phyloP scores from a whole-genome alignment of 2,888 invertebrate species.

The Oscheius sp. region DNA sequence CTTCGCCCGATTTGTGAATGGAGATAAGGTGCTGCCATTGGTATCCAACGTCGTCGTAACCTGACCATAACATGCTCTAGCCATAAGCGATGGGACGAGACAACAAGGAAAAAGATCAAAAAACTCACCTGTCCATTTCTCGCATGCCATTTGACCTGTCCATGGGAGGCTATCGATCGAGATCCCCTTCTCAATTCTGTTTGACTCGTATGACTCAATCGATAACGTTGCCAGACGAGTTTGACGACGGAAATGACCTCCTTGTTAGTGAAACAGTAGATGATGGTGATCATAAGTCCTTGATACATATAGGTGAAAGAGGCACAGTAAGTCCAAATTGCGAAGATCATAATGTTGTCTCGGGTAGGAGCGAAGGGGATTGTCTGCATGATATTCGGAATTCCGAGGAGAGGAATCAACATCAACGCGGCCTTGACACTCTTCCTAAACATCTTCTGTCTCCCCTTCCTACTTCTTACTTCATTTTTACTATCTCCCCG shows the following conservation, averaged over 20 bases:
- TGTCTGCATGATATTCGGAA: slow-evolving; percentile 74
- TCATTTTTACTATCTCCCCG: slow-evolving; percentile 73
- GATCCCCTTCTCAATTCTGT: slow-evolving; percentile 66
- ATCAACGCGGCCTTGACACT: slow-evolving; percentile 74
- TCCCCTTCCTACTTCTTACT: slow-evolving; percentile 68
- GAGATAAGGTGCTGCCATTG: slow-evolving; percentile 33
- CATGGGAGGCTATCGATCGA: slow-evolving; percentile 61
- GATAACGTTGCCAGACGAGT: slow-evolving; percentile 63
- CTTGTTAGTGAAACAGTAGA: slow-evolving; percentile 74
- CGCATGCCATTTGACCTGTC: too few relatives aligned
- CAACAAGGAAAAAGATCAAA: background rate
- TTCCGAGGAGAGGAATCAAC: slow-evolving; percentile 73
- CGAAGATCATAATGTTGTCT: slow-evolving; percentile 70
- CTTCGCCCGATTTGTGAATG: slow-evolving; percentile 43
- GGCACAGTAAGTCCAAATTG: slow-evolving; percentile 71
- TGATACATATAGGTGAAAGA: slow-evolving; percentile 73
- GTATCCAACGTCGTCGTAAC: slow-evolving; percentile 32
- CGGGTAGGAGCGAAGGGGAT: slow-evolving; percentile 71
- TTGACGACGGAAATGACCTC: slow-evolving; percentile 71
- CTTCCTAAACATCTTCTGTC: slow-evolving; percentile 72
- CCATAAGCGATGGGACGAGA: background rate
- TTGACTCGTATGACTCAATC: slow-evolving; percentile 62
- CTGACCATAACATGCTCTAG: slow-evolving; percentile 31
- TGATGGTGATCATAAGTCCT: slow-evolving; percentile 73
- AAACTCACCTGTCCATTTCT: slow-evolving; percentile 50